These are phyloP conservation scores for Caradrina clavipalpis DNA, from an alignment of 2,888 invertebrate species.

Conservation along the genomic window DNA sequence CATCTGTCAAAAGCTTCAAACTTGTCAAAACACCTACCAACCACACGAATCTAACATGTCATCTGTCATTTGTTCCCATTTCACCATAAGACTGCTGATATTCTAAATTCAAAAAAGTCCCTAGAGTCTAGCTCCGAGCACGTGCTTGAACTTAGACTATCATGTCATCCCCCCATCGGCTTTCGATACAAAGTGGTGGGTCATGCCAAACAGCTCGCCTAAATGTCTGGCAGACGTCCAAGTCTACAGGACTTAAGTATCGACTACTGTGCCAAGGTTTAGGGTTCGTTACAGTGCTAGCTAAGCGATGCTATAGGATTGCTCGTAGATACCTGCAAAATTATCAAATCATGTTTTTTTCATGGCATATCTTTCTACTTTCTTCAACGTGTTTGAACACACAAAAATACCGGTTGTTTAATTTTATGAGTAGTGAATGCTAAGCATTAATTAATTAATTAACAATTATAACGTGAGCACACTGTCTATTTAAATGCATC, in stretches of 20 bases:
- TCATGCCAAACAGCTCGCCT: conserved; percentile 65
- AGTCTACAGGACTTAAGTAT: conserved; percentile 46
- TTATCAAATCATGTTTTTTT: no score
- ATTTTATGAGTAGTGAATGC: no score
- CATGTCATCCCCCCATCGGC: conserved; percentile 18
- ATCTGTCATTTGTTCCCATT: not conserved
- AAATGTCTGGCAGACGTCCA: conserved; percentile 70
- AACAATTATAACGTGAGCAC: no score
- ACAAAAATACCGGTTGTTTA: no score
- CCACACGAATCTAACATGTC: not conserved
- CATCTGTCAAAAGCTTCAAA: not conserved
- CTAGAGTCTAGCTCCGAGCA: conserved; percentile 3
- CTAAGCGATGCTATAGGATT: conserved; percentile 7
- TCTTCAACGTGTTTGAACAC: no score
- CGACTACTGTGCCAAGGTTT: conserved; percentile 47
- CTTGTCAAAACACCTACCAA: not conserved
- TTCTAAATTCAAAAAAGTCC: not conserved
- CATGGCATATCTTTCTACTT: no score
- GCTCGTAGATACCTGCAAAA: not conserved
- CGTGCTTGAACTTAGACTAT: conserved; percentile 6
- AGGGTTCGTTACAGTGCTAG: not conserved
- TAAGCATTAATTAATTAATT: no score
- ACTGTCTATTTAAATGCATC: no score
- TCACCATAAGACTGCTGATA: conserved; percentile 5
- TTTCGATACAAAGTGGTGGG: conserved; percentile 44